Evolutionary conservation across 2,888 invertebrate species (phyloP), one percentile per base, ranked within the genome.

Genomic region (Micoletzkya japonica): DNA sequence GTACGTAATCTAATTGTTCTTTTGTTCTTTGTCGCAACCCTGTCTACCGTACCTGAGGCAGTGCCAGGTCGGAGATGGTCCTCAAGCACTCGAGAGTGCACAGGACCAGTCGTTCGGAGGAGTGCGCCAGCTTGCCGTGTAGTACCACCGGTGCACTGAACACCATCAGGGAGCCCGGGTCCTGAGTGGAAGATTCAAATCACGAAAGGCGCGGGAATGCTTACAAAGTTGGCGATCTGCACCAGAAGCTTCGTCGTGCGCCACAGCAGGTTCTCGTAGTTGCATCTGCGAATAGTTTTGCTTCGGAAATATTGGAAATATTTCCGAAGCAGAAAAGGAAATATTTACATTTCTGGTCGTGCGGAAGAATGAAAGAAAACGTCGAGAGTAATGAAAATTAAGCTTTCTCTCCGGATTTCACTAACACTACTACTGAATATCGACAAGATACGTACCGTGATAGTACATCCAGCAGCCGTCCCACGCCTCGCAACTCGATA

Each of bases 261-360:
- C 72, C 77, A 76, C 0, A 82, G 69, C 2, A 82, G 69, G 26
- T 76, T 76, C 56, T 82, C 81, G 58, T 82, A 81, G n/a, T 70
- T 70, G 67, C 74, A 70, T 24, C 63, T 63, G 52, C 17, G 24
- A 52, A n/a, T n/a, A n/a, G 14, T 52, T 52, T 14, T n/a, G 7
- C 52, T 39, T 10, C 7, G 39, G 17, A 10, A 7, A 39, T 17
- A 39, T 17, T 39, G 7, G 7, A 39, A 39, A 10, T 39, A 10
- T 39, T 39, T 39, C 17, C 57, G 54, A 20, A n/a, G 30, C 20
- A 75, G 37, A 37, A 75, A 59, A 20, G 52, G 37, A 30, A 61
- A 64, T 32, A 75, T 50, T 30, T 61, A 56, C 20, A n/a, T n/a
- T 28, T n/a, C 17, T 69, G 76, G 26, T 76, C 75, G 30, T 75